A percentile compares a stretch with the other conserved stretches of the same genome.
These are phyloP conservation scores for Jordanella pulchra DNA, from an alignment of 2,797 vertebrate species.

Conservation along the genomic window DNA sequence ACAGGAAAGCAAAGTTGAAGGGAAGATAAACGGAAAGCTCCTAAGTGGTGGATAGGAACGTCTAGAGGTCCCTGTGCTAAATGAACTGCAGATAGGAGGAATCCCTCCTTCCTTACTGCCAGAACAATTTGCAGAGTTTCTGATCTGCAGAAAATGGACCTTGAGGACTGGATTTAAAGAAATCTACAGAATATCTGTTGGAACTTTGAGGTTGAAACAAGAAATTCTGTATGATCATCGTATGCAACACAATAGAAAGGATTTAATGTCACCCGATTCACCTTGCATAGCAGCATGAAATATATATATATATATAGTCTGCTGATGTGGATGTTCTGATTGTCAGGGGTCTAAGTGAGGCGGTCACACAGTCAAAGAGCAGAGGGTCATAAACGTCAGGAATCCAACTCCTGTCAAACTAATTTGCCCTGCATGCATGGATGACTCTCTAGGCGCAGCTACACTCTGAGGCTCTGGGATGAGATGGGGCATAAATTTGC, in stretches of 20 bases:
- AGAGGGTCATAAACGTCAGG: constrained; percentile 58
- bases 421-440: constrained; percentile 63
- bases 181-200: not conserved
- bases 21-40: no score
- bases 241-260: no score
- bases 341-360: constrained; percentile 37
- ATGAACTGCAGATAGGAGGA: no score
- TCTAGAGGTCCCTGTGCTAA: no score
- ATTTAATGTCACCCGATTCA: not conserved
- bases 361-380: constrained; percentile 61
- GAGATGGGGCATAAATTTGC: constrained; percentile 63
- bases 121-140: no score
- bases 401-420: constrained; percentile 62
- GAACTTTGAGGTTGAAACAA: not conserved
- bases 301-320: constrained; percentile 46
- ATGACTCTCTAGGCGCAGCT: constrained; percentile 56
- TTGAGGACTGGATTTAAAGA: no score
- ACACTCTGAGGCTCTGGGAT: constrained; percentile 50
- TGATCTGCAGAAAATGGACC: no score
- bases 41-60: no score
- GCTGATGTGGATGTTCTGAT: constrained; percentile 25
- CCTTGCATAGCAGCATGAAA: not conserved
- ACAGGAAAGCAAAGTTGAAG: no score
- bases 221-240: not conserved
- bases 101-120: no score